Evolutionary conservation across 2,113 vertebrate genomes (phyloP), one percentile per base, ranked within the genome.

Genomic region (Camelus bactrianus): DNA sequence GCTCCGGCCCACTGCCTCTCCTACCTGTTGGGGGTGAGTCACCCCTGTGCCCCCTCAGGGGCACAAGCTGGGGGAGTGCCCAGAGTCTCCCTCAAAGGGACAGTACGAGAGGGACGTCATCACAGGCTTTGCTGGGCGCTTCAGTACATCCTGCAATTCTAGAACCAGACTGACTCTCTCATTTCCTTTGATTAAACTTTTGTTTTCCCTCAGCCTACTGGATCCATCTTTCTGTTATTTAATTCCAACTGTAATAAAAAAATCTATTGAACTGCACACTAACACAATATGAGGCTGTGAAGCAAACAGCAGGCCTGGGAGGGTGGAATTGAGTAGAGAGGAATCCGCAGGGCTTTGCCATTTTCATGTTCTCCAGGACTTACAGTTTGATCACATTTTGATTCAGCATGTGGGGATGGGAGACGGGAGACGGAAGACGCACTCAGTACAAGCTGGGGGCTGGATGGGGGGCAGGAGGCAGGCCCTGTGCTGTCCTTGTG

Each of bases 111-210:
- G 48, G 10, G n/a, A 35, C 9, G 50, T 12, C 0, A 0, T 69
- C 89, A 38, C 28, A 50, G 83, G 62, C 95, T 28, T 90, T 50
- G 75, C 76, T 64, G 90, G 73, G 64, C 1, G 4, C 38, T 2
- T 87, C 22, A 24, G 73, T 14, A 70, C 86, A 52, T 75, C 94
- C 89, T 94, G 96, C 52, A 5, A 19, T 89, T 70, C 77, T 48
- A 76, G 91, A 95, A 56, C 20, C 89, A 91, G 89, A 91, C 48
- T 9, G 0, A 52, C 73, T 85, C 89, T 79, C 85, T 82, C 72
- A 79, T 84, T 95, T 97, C 92, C 93, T 97, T 79, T 94, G 93
- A 95, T 95, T 96, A 95, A 97, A 94, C 89, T 96, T 95, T 95
- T 95, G 92, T 96, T 95, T 96, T 93, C 82, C 67, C 89, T 97